These are phyloP conservation scores for Eumeta japonica DNA, from an alignment of 1,140 invertebrate species.

Conservation along the genomic window DNA sequence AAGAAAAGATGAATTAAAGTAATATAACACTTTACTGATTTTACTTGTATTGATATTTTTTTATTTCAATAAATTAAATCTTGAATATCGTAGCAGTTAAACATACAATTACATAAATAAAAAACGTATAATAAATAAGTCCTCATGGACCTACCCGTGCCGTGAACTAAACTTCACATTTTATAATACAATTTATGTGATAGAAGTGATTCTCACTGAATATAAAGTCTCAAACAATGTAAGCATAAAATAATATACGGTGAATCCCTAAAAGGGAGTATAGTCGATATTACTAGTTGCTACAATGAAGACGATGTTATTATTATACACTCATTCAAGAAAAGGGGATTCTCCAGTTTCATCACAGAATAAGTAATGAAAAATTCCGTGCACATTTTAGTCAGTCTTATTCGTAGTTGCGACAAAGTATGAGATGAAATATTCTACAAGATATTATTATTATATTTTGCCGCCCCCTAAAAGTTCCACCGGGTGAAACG, in stretches of 20 bases:
- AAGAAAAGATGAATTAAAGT: no score
- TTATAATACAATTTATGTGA: neutral
- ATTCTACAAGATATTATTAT: neutral
- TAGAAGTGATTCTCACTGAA: neutral
- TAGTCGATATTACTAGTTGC: neutral
- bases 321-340: neutral
- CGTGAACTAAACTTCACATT: no score
- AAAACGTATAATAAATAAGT: no score
- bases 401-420: neutral
- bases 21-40: no score
- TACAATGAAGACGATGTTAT: no score
- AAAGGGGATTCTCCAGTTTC: conserved; percentile 1
- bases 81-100: no score
- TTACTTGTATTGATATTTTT: no score
- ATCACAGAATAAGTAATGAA: conserved; percentile 3
- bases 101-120: no score
- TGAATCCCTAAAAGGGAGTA: neutral
- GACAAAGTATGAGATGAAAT: neutral
- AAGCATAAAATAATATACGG: conserved; percentile 1
- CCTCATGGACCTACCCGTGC: no score
- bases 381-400: neutral
- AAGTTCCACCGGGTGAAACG: neutral
- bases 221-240: neutral
- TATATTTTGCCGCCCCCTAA: conserved; percentile 1
- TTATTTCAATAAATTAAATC: no score